phyloP scores from a whole-genome alignment of 2,113 vertebrate genomes.

The Scatophagus argus region DNA sequence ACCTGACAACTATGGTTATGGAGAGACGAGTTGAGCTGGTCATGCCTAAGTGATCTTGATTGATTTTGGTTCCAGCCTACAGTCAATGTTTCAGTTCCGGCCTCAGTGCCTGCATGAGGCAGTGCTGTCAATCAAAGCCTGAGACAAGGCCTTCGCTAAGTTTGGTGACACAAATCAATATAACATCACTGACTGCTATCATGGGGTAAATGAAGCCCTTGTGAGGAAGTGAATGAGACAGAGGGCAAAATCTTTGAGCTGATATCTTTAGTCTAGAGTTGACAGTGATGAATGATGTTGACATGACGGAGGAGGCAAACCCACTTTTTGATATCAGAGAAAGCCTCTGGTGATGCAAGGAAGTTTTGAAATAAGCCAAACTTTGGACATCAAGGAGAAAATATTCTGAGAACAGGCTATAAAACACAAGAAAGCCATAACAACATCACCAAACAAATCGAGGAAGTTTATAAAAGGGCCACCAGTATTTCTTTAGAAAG shows the following conservation, averaged over 20 bases:
- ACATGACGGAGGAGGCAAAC: conserved; percentile 4
- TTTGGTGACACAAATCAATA: conserved; percentile 60
- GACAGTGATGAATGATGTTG: conserved; percentile 25
- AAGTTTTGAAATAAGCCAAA: not conserved
- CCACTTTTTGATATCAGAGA: not conserved
- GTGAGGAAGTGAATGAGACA: conserved; percentile 42
- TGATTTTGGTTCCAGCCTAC: conserved; percentile 53
- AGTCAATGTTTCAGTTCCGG: conserved; percentile 63
- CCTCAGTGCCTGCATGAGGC: conserved; percentile 12
- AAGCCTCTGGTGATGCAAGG: not conserved
- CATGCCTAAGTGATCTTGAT: conserved; percentile 66
- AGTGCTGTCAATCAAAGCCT: conserved; percentile 55
- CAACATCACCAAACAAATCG: conserved; percentile 8
- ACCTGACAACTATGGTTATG: conserved; percentile 53
- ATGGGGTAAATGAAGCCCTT: conserved; percentile 43
- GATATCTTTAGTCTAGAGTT: conserved; percentile 2
- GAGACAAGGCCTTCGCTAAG: conserved; percentile 33
- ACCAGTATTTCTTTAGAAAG: not conserved
- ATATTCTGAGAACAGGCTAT: conserved; percentile 1
- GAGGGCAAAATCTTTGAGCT: conserved; percentile 16
- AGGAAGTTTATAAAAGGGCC: not conserved
- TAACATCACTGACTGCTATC: conserved; percentile 49
- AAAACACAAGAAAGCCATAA: not conserved
- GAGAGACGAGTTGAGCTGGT: conserved; percentile 19
- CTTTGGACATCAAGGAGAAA: not conserved